A percentile compares a stretch with the other conserved stretches of the same genome.
Conservation (phyloP, 2,113 vertebrate genomes). For the Rhinoderma darwinii region DNA sequence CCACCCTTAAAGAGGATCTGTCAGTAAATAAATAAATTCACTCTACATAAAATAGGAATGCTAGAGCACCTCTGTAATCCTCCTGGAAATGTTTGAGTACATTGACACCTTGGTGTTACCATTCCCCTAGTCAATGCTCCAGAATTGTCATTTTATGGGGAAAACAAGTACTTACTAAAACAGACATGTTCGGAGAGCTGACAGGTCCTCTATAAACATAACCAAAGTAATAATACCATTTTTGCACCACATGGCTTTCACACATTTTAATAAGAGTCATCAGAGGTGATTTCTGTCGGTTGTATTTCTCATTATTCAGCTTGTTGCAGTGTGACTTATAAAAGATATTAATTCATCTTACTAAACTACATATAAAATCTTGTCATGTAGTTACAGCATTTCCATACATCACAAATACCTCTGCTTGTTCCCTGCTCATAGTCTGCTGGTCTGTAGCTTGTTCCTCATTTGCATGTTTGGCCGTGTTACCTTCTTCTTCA, state of each 20-base stretch:
- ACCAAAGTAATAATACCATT: too few species aligned
- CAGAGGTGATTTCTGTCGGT: neutral
- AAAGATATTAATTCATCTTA: neutral
- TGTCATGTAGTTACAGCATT: neutral
- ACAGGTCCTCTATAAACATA: too few species aligned
- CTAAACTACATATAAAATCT: neutral
- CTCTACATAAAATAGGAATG: too few species aligned
- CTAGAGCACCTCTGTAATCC: too few species aligned
- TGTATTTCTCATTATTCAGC: neutral
- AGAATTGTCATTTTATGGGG: too few species aligned
- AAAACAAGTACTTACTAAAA: too few species aligned
- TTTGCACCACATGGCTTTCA: neutral
- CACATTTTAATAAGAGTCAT: neutral
- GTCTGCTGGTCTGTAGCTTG: constrained; percentile 66
- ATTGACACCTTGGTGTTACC: too few species aligned
- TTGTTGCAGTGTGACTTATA: neutral
- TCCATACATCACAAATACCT: constrained; percentile 28
- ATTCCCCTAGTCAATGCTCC: too few species aligned
- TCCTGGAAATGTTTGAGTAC: too few species aligned
- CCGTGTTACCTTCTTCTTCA: constrained; percentile 71
- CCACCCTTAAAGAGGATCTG: too few species aligned
- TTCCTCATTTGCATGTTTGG: constrained; percentile 69
- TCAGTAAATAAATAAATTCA: too few species aligned
- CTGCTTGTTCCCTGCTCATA: constrained; percentile 63
- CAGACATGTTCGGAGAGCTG: too few species aligned